Evolutionary conservation across 2,888 invertebrate species (phyloP), one percentile per base, ranked within the genome.

Genomic region (Folsomia candida): DNA sequence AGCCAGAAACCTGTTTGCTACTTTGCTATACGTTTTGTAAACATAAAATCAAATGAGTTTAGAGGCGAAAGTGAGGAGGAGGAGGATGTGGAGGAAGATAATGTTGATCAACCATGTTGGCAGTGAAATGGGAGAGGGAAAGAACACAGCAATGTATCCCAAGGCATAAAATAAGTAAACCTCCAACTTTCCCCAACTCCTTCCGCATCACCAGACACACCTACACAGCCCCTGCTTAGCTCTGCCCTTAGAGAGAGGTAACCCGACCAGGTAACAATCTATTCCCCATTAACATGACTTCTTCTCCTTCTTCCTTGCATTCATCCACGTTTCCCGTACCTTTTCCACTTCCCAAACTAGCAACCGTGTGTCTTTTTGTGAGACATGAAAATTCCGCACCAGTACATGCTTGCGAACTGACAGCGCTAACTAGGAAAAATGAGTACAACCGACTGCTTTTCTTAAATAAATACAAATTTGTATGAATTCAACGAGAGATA

Each of bases 181-280:
- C 11, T 24, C 25, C 59, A 59, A 59, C 59, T 59, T 59, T 59
- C 59, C n/a, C 9, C 24, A 59, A 59, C 59, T 24, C n/a, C 57
- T 57, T 57, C 57, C n/a, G 57, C 57, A 57, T 22, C 9, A 57
- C n/a, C n/a, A 57, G 57, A 57, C n/a, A 57, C 57, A 57, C 24
- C n/a, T 11, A 4, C 57, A 57, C 9, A n/a, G 4, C n/a, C n/a
- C n/a, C 20, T 22, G 4, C 57, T 47, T 18, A 47, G n/a, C n/a
- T n/a, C 37, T 37, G 37, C 6, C 14, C 4, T 37, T 37, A 37
- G 14, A 37, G 37, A 37, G 37, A 37, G 14, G 6, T 37, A 9
- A 37, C 37, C 14, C 6, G 37, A 37, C 37, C 37, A 37, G 37
- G 37, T 37, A 37, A 14, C 37, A 37, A 37, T 37, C 37, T 37